Evolutionary conservation across 2,113 vertebrate genomes (phyloP).

Genomic region (Bos javanicus): DNA sequence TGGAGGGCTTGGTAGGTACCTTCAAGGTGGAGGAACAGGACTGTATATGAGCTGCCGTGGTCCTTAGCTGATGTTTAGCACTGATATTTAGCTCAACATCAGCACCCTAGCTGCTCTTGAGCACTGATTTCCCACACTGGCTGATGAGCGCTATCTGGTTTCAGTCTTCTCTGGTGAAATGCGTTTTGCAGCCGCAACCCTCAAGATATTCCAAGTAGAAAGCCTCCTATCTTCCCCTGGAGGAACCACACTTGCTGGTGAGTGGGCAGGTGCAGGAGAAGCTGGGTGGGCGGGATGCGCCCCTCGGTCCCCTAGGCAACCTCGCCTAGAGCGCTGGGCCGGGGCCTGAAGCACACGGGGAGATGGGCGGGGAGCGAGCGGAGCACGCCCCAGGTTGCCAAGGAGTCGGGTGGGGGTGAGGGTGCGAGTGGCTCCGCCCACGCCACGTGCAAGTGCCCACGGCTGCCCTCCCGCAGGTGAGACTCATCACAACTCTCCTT

Average conservation of each 20-base stretch:
- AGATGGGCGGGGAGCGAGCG: fast-evolving
- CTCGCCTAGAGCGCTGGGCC: not conserved
- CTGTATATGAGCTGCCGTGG: conserved; percentile 90
- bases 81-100: conserved; percentile 61
- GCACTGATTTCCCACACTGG: conserved; percentile 80
- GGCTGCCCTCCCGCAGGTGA: not conserved
- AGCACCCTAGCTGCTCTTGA: conserved; percentile 72
- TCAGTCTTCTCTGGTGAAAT: conserved; percentile 83
- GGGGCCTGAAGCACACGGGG: not conserved
- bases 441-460: not conserved
- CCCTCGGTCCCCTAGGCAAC: not conserved
- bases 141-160: conserved; percentile 78
- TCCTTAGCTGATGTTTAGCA: conserved; percentile 80
- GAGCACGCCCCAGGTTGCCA: too few species aligned
- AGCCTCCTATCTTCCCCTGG: conserved; percentile 87
- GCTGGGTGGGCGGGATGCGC: fast-evolving
- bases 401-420: not conserved
- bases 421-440: not conserved
- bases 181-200: conserved; percentile 88
- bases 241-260: not conserved
- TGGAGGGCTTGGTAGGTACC: conserved; percentile 92
- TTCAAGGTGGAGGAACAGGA: conserved; percentile 92
- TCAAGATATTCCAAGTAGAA: conserved; percentile 91
- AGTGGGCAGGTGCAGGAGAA: not conserved
- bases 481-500: not conserved